Evolutionary conservation across 2,113 vertebrate species (phyloP), one percentile per base, ranked within the genome.

Genomic region (Calyptomena viridis): DNA sequence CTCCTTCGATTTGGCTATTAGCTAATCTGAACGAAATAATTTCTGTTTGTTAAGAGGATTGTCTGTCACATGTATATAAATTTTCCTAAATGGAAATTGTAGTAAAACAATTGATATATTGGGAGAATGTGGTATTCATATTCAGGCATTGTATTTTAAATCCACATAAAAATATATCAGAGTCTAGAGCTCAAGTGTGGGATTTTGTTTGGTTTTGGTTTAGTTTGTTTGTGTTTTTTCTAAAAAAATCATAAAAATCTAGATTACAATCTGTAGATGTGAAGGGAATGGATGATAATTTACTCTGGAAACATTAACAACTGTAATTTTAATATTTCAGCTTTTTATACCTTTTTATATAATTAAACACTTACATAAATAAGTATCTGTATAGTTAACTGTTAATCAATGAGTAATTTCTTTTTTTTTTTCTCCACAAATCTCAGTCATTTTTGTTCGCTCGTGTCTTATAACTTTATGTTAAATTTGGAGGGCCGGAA

Each of bases 371-470:
- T 47, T 75, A 58, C 7, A n/a, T 39, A n/a, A 68, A 40, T 82
- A 68, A 35, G 39, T 40, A 28, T 37, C 40, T 84, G 42, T 56
- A 33, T 77, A 84, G 84, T 69, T 76, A 76, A 23, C 23, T 68
- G 33, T 53, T 78, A 58, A 40, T 87, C 62, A 3, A 0, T 84
- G 35, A 88, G 35, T 77, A 71, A 77, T 87, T 91, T 80, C 11
- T 13, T 2, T 0, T 3, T 28, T 56, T 33, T 84, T 59, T 77
- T 2, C 8, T 6, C n/a, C 35, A 53, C 0, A 2, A 74, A 39
- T 59, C 22, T 75, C 42, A 82, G 40, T n/a, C 16, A 39, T 30
- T 88, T 81, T 93, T 74, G 8, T 69, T 78, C 56, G 10, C 31
- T 58, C 60, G 5, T 62, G 8, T n/a, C 20, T 68, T 82, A 31